These are phyloP conservation scores for Zeuzera pyrina DNA, from an alignment of 2,888 invertebrate genomes.

Conservation along the genomic window DNA sequence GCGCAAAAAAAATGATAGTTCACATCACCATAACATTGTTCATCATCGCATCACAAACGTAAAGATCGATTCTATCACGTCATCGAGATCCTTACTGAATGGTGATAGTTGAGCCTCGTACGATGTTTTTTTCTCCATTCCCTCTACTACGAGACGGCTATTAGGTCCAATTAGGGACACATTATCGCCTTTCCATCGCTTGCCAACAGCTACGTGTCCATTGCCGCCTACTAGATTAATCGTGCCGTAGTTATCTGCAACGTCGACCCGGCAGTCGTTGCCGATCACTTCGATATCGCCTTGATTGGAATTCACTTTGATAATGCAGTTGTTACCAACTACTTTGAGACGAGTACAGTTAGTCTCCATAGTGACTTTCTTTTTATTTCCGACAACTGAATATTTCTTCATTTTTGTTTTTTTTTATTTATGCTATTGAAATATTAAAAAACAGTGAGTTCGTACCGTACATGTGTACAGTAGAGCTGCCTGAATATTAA, in stretches of 20 bases:
- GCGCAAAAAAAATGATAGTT: too few species aligned
- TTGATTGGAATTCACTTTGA: slow-evolving; percentile 44
- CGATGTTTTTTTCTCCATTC: slow-evolving; percentile 37
- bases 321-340: slow-evolving; percentile 56
- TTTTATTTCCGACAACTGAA: slow-evolving; percentile 61
- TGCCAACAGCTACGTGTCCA: slow-evolving; percentile 42
- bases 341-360: slow-evolving; percentile 51
- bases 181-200: slow-evolving; percentile 47
- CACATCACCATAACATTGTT: background rate
- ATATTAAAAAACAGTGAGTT: background rate
- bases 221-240: slow-evolving; percentile 56
- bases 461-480: slow-evolving; percentile 9
- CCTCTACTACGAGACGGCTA: slow-evolving; percentile 48
- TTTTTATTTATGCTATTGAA: slow-evolving; percentile 9
- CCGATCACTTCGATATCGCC: slow-evolving; percentile 64
- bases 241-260: slow-evolving; percentile 45
- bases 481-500: too few species aligned
- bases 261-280: slow-evolving; percentile 56
- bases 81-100: slow-evolving; percentile 62
- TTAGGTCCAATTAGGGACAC: slow-evolving; percentile 47
- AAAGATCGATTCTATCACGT: slow-evolving; percentile 63
- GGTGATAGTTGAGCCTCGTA: slow-evolving; percentile 62
- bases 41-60: slow-evolving; percentile 62
- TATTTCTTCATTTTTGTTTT: slow-evolving; percentile 54
- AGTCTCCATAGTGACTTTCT: slow-evolving; percentile 62